Conservation (phyloP, 2,797 vertebrate genomes). For the Mormyrops attenuatus region DNA sequence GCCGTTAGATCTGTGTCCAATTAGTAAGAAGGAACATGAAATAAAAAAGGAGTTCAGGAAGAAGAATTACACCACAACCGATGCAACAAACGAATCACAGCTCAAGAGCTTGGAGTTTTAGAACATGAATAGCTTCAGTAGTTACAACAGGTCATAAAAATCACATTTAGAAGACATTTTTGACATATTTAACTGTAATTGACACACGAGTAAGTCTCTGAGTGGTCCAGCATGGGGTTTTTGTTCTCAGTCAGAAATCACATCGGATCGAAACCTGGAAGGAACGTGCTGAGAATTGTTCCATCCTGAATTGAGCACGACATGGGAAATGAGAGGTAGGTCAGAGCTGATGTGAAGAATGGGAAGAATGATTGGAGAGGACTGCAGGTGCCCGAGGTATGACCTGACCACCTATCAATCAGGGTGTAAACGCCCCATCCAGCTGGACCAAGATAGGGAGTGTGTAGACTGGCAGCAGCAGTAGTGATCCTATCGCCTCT, state of each 20-base stretch:
- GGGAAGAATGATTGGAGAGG: not conserved
- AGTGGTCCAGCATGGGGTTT: not conserved
- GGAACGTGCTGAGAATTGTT: not conserved
- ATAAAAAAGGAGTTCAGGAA: not conserved
- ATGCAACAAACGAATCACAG: not conserved
- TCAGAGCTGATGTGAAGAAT: not conserved
- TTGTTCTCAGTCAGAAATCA: not conserved
- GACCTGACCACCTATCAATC: not conserved
- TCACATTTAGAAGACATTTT: not conserved
- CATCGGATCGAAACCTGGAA: not conserved
- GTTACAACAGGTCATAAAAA: not conserved
- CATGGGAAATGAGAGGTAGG: not conserved
- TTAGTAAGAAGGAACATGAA: not conserved
- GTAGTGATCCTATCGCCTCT: not conserved
- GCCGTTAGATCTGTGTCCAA: conserved; percentile 4
- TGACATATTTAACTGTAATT: not conserved
- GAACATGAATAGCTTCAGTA: not conserved
- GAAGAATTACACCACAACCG: not conserved
- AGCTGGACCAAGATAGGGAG: not conserved
- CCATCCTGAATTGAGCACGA: not conserved
- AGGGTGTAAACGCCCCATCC: not conserved
- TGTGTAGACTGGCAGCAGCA: conserved; percentile 3
- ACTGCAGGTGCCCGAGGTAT: not conserved
- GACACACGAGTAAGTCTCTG: not conserved
- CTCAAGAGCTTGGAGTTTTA: not conserved